Base-by-base conservation (phyloP, 2,113 vertebrate genomes). In the Deroptyus accipitrinus region DNA sequence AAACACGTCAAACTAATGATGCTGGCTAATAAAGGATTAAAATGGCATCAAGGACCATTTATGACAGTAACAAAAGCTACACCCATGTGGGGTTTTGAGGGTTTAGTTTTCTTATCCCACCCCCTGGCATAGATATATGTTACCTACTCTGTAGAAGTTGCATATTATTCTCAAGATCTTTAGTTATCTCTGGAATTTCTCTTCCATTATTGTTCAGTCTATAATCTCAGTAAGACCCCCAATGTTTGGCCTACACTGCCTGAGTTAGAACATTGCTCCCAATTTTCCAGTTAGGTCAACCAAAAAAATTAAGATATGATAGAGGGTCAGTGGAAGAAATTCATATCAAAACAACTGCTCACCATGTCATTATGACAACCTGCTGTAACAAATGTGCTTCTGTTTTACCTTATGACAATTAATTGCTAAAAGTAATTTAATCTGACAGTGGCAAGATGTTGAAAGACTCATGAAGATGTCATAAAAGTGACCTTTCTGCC, bases 271-370 rank as follows among this genome's bases (percentile, higher is more conserved):
- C 98, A 97, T 95, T 99, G 98, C 98, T 99, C 98, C 98, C 99
- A 99, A 99, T 99, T 98, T 99, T 99, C 99, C 97, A 97, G 98
- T 98, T 98, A 99, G 99, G 99, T 99, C 99, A 99, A 99, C 98
- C 99, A 99, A 99, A 99, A 99, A 99, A 99, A 98, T 98, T 98
- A 98, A 97, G 97, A 97, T 98, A 98, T 98, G 97, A 98, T 98
- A 93, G 93, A 96, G 94, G 98, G 96, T 96, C 93, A 96, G 88
- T 91, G 92, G 68, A 97, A 97, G 98, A 98, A 98, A 98, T 97
- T 98, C 93, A 97, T 98, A 98, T 98, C 98, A 98, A 98, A 98
- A 98, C 98, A 98, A 97, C 97, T 97, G 75, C 97, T 98, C 97
- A 92, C 97, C 96, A 96, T 98, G 98, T 98, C 97, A 98, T 98